phyloP scores from a whole-genome alignment of 2,888 invertebrate species.

The Helobdella robusta region DNA sequence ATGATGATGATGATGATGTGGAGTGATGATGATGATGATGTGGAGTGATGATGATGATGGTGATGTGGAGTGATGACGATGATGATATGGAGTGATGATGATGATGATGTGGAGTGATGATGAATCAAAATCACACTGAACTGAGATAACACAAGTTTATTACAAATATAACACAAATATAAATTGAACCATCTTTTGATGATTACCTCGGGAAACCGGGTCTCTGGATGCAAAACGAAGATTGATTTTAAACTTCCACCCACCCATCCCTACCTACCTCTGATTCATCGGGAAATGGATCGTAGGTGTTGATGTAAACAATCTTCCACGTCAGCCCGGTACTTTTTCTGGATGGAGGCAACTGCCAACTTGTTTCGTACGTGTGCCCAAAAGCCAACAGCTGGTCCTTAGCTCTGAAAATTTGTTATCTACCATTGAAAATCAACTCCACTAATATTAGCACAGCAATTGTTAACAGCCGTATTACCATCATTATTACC shows the following conservation, averaged over 20 bases:
- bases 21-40: no score
- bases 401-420: constrained; percentile 33
- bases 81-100: no score
- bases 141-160: no score
- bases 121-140: no score
- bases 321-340: constrained; percentile 34
- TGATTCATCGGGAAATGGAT: constrained; percentile 31
- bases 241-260: not conserved
- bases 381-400: constrained; percentile 36
- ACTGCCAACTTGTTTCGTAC: constrained; percentile 36
- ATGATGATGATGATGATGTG: no score
- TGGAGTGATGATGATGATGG: no score
- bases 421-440: not conserved
- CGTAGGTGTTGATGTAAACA: constrained; percentile 32
- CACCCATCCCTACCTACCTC: not conserved
- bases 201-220: no score
- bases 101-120: no score
- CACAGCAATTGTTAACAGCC: not conserved
- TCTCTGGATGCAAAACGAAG: no score
- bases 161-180: no score
- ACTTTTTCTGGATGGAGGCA: constrained; percentile 34
- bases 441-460: constrained; percentile 1
- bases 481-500: not conserved
- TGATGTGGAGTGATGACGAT: no score
- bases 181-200: no score